These are phyloP conservation scores for Lumbricus terrestris DNA, from an alignment of 2,888 invertebrate species.

Conservation along the genomic window DNA sequence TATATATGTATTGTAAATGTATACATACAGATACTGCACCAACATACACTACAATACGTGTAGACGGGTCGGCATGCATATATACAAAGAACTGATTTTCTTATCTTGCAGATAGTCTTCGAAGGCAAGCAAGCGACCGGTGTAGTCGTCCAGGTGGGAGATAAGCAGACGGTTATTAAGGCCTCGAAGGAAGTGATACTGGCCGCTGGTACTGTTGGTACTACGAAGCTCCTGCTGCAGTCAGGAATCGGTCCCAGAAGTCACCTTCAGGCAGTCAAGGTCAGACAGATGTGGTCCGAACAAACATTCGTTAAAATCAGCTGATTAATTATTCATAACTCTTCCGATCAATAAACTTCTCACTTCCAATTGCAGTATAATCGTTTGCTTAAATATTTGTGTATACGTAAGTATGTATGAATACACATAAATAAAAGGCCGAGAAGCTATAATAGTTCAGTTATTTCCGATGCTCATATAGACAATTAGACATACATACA, in stretches of 20 bases:
- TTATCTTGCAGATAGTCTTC: slow-evolving; percentile 37
- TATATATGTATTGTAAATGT: not conserved
- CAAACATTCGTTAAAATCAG: not conserved
- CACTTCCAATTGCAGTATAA: no score
- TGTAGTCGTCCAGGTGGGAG: slow-evolving; percentile 34
- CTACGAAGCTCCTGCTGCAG: slow-evolving; percentile 41
- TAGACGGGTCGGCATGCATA: not conserved
- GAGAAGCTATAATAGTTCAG: no score
- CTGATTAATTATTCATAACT: no score
- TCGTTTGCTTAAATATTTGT: no score
- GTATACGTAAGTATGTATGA: no score
- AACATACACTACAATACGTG: not conserved
- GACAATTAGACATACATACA: no score
- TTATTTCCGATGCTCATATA: no score
- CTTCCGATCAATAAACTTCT: no score
- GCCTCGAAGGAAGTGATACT: slow-evolving; percentile 38
- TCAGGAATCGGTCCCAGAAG: slow-evolving; percentile 42
- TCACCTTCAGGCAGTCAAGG: slow-evolving; percentile 39
- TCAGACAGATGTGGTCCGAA: not conserved
- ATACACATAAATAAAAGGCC: no score
- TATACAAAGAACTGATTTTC: not conserved
- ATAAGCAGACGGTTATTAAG: slow-evolving; percentile 27
- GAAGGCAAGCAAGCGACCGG: slow-evolving; percentile 40
- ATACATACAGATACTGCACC: not conserved
- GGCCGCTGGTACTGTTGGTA: slow-evolving; percentile 41